Conservation (phyloP, 2,888 invertebrate species). For the Penaeus monodon region DNA sequence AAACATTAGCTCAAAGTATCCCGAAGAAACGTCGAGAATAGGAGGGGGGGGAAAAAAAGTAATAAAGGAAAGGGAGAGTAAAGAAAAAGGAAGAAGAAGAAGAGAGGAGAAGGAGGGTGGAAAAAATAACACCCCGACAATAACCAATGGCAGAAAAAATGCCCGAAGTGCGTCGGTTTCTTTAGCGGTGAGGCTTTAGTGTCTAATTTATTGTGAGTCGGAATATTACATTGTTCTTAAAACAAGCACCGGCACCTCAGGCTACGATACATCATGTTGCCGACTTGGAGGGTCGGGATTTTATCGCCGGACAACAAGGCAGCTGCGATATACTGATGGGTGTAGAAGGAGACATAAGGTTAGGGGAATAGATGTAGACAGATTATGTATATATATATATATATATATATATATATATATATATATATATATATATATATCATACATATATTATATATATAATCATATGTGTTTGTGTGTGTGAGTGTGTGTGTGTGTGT, state of each 20-base stretch:
- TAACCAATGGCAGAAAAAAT: too few relatives aligned
- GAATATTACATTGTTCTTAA: constrained; percentile 46
- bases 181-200: constrained; percentile 27
- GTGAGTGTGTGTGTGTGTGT: neutral
- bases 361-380: neutral
- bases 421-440: neutral
- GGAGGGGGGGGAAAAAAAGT: neutral
- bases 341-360: neutral
- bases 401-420: constrained; percentile 12
- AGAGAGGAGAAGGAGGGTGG: neutral
- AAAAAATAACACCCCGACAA: too few relatives aligned
- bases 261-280: constrained; percentile 33
- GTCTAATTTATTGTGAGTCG: constrained; percentile 40
- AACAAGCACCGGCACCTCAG: constrained; percentile 41
- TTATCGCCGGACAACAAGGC: neutral
- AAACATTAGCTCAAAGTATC: constrained; percentile 7
- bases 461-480: neutral
- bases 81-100: neutral
- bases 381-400: neutral
- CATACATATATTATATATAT: neutral
- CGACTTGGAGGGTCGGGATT: constrained; percentile 28
- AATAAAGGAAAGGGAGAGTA: neutral
- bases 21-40: neutral
- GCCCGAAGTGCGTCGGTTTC: constrained; percentile 18
- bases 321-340: neutral